Conservation (phyloP, 2,888 invertebrate species). For the Agriopis aurantiaria region DNA sequence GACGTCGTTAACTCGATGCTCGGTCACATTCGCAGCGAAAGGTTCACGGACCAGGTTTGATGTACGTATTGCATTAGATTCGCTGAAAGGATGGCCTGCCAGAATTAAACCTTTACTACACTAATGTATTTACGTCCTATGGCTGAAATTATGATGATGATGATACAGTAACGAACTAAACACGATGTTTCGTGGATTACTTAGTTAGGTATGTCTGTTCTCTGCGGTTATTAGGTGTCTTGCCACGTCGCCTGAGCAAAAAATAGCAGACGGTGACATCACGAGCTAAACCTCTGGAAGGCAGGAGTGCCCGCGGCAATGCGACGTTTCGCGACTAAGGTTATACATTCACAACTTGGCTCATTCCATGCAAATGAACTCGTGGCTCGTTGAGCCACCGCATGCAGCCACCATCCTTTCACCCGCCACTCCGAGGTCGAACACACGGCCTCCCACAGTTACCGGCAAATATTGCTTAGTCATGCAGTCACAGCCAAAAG, state of each 20-base stretch:
- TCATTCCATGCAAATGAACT: background rate
- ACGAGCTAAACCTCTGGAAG: background rate
- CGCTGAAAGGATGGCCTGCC: background rate
- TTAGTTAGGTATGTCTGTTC: background rate
- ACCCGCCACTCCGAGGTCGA: too few relatives aligned
- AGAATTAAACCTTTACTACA: background rate
- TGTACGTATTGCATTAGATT: background rate
- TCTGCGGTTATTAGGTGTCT: background rate
- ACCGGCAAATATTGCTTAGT: too few relatives aligned
- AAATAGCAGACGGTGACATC: constrained; percentile 1
- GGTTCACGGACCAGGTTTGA: background rate
- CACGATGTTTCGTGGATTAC: too few relatives aligned
- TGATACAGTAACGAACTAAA: too few relatives aligned
- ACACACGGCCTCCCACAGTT: too few relatives aligned
- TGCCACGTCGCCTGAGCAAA: background rate
- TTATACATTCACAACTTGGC: background rate
- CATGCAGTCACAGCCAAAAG: background rate
- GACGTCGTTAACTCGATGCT: background rate
- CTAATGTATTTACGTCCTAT: too few relatives aligned
- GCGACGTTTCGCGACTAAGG: background rate
- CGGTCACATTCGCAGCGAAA: background rate
- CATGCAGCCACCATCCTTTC: too few relatives aligned
- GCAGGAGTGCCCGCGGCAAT: background rate
- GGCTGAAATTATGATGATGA: too few relatives aligned
- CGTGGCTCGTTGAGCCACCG: too few relatives aligned